Evolutionary conservation across 2,113 vertebrate species (phyloP).

Genomic region (Tachuris rubrigastra): DNA sequence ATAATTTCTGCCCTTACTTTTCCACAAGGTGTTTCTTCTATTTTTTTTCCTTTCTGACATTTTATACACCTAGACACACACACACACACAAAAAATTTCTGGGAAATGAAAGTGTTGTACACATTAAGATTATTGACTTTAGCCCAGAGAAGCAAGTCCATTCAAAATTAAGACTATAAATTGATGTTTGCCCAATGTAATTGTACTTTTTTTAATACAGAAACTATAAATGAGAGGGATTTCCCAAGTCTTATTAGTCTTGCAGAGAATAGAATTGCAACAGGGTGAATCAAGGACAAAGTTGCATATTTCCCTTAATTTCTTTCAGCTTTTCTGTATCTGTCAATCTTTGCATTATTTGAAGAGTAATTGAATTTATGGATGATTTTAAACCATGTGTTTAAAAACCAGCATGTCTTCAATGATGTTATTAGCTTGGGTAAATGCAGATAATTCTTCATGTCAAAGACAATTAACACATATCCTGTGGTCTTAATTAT

Average conservation of each 20-base stretch:
- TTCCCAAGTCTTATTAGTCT: background rate
- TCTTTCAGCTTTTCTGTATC: background rate
- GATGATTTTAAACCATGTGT: conserved; percentile 39
- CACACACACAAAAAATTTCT: background rate
- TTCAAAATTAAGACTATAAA: background rate
- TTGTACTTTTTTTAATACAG: background rate
- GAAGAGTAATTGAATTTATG: conserved; percentile 25
- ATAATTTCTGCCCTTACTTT: background rate
- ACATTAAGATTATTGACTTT: background rate
- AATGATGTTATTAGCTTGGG: conserved; percentile 59
- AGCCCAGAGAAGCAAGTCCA: background rate
- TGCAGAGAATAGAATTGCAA: background rate
- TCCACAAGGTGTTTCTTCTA: fast-evolving
- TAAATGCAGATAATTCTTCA: conserved; percentile 69
- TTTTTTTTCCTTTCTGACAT: background rate
- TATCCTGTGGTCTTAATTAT: conserved; percentile 75
- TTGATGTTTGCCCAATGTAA: background rate
- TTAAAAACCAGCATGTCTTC: conserved; percentile 38
- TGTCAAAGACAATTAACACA: conserved; percentile 70
- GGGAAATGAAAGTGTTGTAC: background rate
- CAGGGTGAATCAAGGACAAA: background rate
- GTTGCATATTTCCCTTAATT: background rate
- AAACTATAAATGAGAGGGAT: background rate
- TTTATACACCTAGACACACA: background rate
- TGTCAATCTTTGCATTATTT: background rate